phyloP scores from a whole-genome alignment of 2,113 vertebrate species.

The Uria aalge region DNA sequence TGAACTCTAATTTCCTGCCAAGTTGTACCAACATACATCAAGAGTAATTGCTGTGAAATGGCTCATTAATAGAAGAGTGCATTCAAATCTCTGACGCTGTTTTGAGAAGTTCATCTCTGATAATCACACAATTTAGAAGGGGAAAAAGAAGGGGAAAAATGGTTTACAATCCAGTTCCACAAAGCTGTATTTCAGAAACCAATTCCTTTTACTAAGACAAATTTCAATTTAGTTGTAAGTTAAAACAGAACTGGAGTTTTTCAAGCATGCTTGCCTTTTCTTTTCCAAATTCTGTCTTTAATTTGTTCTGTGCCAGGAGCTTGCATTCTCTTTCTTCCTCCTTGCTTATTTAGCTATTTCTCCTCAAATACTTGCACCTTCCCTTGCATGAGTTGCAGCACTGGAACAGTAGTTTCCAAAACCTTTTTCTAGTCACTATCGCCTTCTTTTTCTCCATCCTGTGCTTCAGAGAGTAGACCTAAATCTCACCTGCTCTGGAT shows the following conservation, averaged over 20 bases:
- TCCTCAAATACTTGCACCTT: neutral
- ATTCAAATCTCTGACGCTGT: neutral
- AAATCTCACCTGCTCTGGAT: neutral
- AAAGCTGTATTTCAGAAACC: neutral
- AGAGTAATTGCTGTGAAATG: neutral
- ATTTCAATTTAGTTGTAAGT: neutral
- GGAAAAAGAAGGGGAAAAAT: neutral
- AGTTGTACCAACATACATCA: neutral
- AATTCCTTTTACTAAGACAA: neutral
- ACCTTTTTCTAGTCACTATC: neutral
- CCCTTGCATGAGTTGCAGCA: neutral
- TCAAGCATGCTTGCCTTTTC: neutral
- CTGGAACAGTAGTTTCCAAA: neutral
- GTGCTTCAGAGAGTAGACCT: neutral
- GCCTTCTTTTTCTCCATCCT: neutral
- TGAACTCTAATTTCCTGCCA: neutral
- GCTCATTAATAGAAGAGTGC: neutral
- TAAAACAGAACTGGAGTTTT: neutral
- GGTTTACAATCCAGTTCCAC: neutral
- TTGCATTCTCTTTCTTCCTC: neutral
- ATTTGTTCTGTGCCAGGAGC: neutral
- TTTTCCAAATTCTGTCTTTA: neutral
- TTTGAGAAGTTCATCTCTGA: neutral
- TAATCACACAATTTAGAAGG: neutral
- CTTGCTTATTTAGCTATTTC: slow-evolving; percentile 42